Evolutionary conservation across 2,888 invertebrate genomes (phyloP).

Genomic region (Cotesia congregata): DNA sequence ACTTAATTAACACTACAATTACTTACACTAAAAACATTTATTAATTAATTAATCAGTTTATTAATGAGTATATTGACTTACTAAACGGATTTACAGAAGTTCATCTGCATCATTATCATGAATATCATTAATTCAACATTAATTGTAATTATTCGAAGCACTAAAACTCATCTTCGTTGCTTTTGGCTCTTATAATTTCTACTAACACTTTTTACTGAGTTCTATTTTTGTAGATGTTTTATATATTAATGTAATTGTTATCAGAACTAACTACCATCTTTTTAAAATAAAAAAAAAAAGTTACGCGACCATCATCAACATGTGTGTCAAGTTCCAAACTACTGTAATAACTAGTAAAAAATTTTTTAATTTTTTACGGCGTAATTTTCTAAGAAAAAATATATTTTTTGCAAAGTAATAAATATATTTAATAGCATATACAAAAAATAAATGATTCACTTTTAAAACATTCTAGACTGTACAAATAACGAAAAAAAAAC

Average conservation of each 20-base stretch:
- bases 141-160: constrained; percentile 57
- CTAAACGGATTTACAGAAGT: constrained; percentile 48
- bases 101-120: constrained; percentile 47
- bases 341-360: too few relatives aligned
- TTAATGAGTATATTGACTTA: constrained; percentile 39
- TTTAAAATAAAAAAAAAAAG: too few relatives aligned
- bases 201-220: constrained; percentile 25
- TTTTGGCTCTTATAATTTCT: constrained; percentile 31
- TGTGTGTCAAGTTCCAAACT: too few relatives aligned
- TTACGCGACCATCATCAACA: too few relatives aligned
- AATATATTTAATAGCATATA: too few relatives aligned
- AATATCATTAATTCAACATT: constrained; percentile 55
- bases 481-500: not conserved
- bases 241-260: too few relatives aligned
- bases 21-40: not conserved
- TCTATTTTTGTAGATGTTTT: constrained; percentile 39
- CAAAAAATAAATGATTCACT: not conserved
- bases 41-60: not conserved
- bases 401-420: too few relatives aligned
- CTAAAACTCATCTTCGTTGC: constrained; percentile 52
- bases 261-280: too few relatives aligned
- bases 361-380: too few relatives aligned
- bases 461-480: not conserved
- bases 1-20: constrained; percentile 7
- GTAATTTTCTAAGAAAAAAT: too few relatives aligned